Evolutionary conservation across 2,113 vertebrate species (phyloP), one percentile per base, ranked within the genome.

Genomic region (Uropsilus gracilis): DNA sequence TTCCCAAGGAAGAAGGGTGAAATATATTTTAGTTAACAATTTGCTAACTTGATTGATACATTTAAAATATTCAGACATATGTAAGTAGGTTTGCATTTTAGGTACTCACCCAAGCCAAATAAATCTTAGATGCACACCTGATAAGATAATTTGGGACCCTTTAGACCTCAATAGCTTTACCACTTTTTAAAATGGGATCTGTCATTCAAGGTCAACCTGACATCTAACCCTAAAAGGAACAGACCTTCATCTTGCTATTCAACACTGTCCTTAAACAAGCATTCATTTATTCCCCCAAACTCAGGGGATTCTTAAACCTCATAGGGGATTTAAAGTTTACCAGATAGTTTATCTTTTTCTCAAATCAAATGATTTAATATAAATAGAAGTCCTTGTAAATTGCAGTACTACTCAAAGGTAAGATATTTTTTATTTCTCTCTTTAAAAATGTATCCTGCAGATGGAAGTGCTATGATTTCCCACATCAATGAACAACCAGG

Each of bases 311-410:
- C 69, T 75, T 71, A 32, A 37, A 42, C 55, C 53, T 86, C 83
- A 64, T 34, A 44, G 69, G n/a, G 39, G 37, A 86, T 77, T 90
- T 72, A 85, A 88, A 85, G 46, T 94, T 82, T 89, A 59, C 53
- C 50, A 9, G 24, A 73, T 82, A 9, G 24, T 69, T 82, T 64
- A 44, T 32, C 61, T 37, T 89, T 64, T 68, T 75, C 57, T 69
- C 61, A 5, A 68, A 8, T 72, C 82, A 78, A 63, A 73, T 86
- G 37, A 61, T 76, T 86, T 57, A 72, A 77, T 34, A 72, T 24
- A 89, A 63, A n/a, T 63, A 89, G 76, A 93, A 80, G 75, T 71
- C 22, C 37, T 71, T 86, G 4, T 83, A 78, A 89, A 93, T 55
- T 83, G 9, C 26, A 83, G 64, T 42, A 8, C n/a, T 83, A 44